Evolutionary conservation across 2,888 invertebrate species (phyloP).

Genomic region (Phoenoteleia sp.): DNA sequence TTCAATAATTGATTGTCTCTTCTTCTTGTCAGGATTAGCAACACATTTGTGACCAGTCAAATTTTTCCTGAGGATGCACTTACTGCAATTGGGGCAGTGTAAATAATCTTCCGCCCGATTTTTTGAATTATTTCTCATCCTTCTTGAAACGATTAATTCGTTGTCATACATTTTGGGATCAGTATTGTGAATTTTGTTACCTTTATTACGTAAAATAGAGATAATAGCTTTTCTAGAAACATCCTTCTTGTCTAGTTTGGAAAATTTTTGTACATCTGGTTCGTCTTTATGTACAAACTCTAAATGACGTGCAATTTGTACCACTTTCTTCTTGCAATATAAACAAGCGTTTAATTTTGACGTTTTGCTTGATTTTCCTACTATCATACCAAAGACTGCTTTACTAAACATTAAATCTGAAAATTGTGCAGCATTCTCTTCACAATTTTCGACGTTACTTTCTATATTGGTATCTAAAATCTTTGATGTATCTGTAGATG

Average conservation of each 20-base stretch:
- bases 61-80: not conserved
- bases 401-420: too few relatives aligned
- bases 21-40: not conserved
- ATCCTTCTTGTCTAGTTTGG: not conserved
- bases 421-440: too few relatives aligned
- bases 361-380: too few relatives aligned
- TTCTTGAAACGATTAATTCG: not conserved
- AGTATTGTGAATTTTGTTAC: not conserved
- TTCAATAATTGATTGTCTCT: not conserved
- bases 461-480: too few relatives aligned
- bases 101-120: not conserved
- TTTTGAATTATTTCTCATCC: not conserved
- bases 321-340: not conserved
- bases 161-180: not conserved
- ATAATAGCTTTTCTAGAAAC: not conserved
- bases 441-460: not conserved
- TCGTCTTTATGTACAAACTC: not conserved
- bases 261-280: not conserved
- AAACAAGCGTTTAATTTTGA: conserved; percentile 1
- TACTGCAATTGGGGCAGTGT: not conserved
- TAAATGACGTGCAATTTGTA: not conserved
- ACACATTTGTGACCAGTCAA: conserved; percentile 5
- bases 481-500: not conserved
- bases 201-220: not conserved
- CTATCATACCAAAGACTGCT: too few relatives aligned